Conservation (phyloP, 2,797 vertebrate species). For the Scolopax rusticola region DNA sequence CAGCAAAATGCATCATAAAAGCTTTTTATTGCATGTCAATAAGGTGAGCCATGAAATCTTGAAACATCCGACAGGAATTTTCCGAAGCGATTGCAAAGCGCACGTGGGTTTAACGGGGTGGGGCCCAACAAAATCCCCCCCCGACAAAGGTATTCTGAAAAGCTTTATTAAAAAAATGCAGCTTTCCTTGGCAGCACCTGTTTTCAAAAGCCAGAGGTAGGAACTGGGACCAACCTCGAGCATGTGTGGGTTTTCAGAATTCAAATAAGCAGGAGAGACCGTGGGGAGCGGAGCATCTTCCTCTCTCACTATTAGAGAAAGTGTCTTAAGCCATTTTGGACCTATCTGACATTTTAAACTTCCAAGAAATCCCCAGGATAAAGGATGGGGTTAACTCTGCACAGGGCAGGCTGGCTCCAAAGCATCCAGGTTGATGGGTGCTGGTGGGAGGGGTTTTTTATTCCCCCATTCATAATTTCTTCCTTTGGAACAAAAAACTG, state of each 20-base stretch:
- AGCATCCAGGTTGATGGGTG: neutral
- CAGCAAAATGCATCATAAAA: conserved; percentile 17
- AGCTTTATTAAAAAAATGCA: neutral
- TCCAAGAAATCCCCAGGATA: neutral
- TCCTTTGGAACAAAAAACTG: neutral
- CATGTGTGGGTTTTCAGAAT: neutral
- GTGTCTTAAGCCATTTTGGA: no score
- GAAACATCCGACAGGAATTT: neutral
- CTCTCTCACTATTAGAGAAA: neutral
- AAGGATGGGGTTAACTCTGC: neutral
- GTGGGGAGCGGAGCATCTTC: neutral
- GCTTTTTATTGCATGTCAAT: neutral
- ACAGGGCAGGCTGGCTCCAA: neutral
- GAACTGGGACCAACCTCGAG: neutral
- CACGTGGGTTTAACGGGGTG: fast-evolving
- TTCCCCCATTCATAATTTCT: neutral
- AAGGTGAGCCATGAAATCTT: neutral
- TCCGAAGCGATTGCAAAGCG: neutral
- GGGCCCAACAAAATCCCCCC: fast-evolving
- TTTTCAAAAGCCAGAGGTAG: neutral
- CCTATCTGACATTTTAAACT: neutral
- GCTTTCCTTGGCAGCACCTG: conserved; percentile 20
- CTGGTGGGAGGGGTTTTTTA: neutral
- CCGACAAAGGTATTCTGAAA: neutral
- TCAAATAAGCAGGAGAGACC: neutral